Evolutionary conservation across 2,888 invertebrate species (phyloP), one percentile per base, ranked within the genome.

Genomic region (Acleris laterana): DNA sequence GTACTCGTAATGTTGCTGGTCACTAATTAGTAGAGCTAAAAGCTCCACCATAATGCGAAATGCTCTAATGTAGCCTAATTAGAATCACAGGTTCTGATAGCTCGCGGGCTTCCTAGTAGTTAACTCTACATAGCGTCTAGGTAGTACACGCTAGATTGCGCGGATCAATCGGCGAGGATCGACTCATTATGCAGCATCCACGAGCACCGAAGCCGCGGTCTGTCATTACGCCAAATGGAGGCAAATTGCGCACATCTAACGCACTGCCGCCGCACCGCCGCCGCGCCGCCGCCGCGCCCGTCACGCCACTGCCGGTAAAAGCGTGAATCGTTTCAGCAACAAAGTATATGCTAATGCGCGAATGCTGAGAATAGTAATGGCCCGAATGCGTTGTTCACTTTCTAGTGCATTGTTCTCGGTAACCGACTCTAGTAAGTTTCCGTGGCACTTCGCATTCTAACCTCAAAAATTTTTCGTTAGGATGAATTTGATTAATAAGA

Each of bases 211-310:
- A 74, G 74, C 77, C 82, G 89, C 87, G 89, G 87, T 80, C 93
- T 92, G 90, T 91, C 87, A 93, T 93, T 93, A 93, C 76, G 74
- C 76, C 87, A 89, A 92, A 92, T 92, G 90, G 88, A 84, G 87
- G 87, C 87, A 91, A 93, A 93, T 93, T 93, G 93, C 89, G 85
- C 85, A 84, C 84, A 84, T 90, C 90, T 90, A 89, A 89, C 90
- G 88, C 88, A 87, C 82, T 77, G 81, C 85, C 79, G 80, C 74
- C 75, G 77, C 71, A 72, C 72, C 76, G 71, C 73, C 72, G 68
- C 69, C 66, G 82, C 79, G 81, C 86, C 84, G 84, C 82, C 78
- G 82, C 72, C 76, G 71, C 73, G 68, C 69, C 64, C 56, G 75
- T 81, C 84, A 85, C 85, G 79, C 82, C 79, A 81, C 86, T 84